These are phyloP conservation scores for Mormyrops attenuatus DNA, from an alignment of 2,797 vertebrate genomes.

Conservation along the genomic window DNA sequence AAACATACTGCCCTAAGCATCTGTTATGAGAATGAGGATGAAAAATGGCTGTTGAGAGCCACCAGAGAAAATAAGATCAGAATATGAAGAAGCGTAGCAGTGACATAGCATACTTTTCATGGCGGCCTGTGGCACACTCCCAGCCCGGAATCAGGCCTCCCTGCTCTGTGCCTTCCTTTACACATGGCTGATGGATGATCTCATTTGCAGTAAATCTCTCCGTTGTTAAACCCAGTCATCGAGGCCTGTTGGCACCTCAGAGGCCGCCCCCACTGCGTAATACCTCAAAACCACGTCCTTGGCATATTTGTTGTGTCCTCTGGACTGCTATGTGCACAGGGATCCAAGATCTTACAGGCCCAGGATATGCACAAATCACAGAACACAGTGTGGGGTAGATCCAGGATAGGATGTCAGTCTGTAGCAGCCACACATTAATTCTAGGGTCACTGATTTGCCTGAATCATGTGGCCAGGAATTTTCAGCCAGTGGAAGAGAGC, in stretches of 20 bases:
- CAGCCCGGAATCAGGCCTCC: slow-evolving; percentile 18
- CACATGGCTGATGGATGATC: slow-evolving; percentile 60
- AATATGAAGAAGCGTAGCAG: slow-evolving; percentile 30
- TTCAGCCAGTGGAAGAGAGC: not conserved
- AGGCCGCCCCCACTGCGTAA: slow-evolving; percentile 10
- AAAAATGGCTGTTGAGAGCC: not conserved
- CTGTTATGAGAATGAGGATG: not conserved
- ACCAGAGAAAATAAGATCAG: not conserved
- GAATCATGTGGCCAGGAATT: not conserved
- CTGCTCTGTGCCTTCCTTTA: slow-evolving; percentile 26
- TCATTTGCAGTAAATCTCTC: slow-evolving; percentile 64
- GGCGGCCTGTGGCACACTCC: slow-evolving; percentile 21
- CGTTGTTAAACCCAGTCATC: slow-evolving; percentile 46
- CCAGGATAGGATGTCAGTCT: not conserved
- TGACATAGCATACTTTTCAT: slow-evolving; percentile 46
- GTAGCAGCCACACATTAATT: not conserved
- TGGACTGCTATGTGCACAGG: not conserved
- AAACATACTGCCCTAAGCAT: not conserved
- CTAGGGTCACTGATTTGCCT: not conserved
- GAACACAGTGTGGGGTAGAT: not conserved
- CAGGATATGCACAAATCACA: not conserved
- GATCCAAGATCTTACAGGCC: not conserved
- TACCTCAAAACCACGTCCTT: slow-evolving; percentile 13
- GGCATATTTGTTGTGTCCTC: not conserved
- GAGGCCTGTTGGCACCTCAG: slow-evolving; percentile 36